Conservation (phyloP, 2,888 invertebrate species). For the Sarcophaga subvicina region DNA sequence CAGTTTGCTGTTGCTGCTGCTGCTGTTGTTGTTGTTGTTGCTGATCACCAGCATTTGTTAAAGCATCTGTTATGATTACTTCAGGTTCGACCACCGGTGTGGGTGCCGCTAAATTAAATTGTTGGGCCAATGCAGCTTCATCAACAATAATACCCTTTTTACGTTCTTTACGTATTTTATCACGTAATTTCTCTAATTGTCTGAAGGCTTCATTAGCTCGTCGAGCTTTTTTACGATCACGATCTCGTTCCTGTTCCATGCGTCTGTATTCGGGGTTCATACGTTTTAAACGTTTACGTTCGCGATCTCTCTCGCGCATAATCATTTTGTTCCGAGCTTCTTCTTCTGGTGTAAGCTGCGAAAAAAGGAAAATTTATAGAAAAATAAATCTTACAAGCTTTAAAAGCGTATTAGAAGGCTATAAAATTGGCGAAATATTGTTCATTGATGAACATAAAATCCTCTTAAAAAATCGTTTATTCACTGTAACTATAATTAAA, state of each 20-base stretch:
- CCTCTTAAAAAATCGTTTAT: not conserved
- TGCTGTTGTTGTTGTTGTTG: constrained; percentile 69
- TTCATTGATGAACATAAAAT: too few relatives aligned
- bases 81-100: constrained; percentile 77
- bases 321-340: constrained; percentile 78
- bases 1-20: constrained; percentile 31
- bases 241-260: constrained; percentile 79
- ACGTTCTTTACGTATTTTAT: constrained; percentile 80
- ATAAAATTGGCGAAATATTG: too few relatives aligned
- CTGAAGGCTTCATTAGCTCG: constrained; percentile 79
- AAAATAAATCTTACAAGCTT: not conserved
- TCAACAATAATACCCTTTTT: constrained; percentile 78
- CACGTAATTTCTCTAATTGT: constrained; percentile 79
- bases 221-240: constrained; percentile 79
- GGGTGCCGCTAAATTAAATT: constrained; percentile 76
- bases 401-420: not conserved
- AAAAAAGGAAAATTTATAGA: constrained; percentile 55
- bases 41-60: constrained; percentile 64
- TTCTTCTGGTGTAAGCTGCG: constrained; percentile 79
- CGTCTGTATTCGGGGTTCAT: constrained; percentile 79
- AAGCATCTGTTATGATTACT: constrained; percentile 73
- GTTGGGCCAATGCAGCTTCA: constrained; percentile 76
- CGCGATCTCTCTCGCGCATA: constrained; percentile 80
- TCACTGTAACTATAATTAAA: not conserved
- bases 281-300: constrained; percentile 79